Percentiles rank a stretch among this genome's conserved stretches.
phyloP scores from a whole-genome alignment of 2,797 vertebrate genomes.

The Alca torda region DNA sequence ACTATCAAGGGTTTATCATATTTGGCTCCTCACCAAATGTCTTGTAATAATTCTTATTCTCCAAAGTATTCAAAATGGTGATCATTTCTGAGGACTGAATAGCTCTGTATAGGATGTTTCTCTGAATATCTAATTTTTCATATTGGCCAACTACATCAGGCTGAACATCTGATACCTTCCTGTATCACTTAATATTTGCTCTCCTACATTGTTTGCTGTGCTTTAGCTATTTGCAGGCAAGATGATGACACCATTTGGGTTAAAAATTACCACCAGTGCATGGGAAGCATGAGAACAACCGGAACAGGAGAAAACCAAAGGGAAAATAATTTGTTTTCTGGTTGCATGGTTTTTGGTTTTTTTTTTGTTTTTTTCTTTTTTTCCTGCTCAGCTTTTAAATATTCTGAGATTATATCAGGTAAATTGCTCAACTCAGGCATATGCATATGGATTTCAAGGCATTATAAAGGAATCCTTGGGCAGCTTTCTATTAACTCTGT shows the following conservation, averaged over 20 bases:
- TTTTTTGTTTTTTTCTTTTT: neutral
- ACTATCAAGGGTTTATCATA: neutral
- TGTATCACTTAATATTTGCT: neutral
- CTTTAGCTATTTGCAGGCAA: neutral
- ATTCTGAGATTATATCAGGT: neutral
- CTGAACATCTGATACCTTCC: neutral
- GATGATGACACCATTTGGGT: neutral
- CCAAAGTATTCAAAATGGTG: neutral
- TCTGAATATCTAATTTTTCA: neutral
- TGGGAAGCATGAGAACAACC: neutral
- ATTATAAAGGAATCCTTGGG: conserved; percentile 39
- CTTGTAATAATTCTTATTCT: neutral
- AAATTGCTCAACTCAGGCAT: conserved; percentile 22
- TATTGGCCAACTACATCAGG: neutral
- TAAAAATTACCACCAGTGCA: neutral
- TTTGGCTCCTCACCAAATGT: neutral
- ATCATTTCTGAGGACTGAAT: neutral
- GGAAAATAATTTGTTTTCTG: neutral
- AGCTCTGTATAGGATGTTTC: neutral
- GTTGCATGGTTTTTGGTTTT: neutral
- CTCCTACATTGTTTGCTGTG: neutral
- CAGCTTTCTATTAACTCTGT: conserved; percentile 44
- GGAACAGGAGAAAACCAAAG: neutral
- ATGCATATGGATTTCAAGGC: conserved; percentile 9
- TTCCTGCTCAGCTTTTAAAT: neutral